Evolutionary conservation across 2,113 vertebrate species (phyloP).

Genomic region (Centropus bengalensis): DNA sequence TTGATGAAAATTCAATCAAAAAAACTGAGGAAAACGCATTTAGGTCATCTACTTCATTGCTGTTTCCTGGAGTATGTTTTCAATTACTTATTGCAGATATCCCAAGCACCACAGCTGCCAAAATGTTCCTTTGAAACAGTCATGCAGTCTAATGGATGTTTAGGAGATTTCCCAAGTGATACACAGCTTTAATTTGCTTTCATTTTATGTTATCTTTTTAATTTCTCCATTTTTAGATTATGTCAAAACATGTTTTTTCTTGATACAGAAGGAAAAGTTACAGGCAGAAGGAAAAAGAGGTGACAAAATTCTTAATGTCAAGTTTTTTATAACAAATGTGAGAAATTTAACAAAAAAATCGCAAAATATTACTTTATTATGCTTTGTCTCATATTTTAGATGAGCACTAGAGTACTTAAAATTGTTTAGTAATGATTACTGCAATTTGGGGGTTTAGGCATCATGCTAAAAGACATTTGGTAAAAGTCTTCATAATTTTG

Average conservation of each 20-base stretch:
- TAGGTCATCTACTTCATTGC: neutral
- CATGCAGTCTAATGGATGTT: neutral
- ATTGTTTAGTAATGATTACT: neutral
- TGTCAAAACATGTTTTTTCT: neutral
- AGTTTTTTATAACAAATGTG: neutral
- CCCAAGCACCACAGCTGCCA: neutral
- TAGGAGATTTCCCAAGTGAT: neutral
- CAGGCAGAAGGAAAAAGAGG: neutral
- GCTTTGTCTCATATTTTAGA: neutral
- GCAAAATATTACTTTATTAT: neutral
- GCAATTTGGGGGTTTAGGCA: neutral
- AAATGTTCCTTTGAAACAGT: neutral
- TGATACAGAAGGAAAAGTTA: neutral
- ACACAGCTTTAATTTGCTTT: neutral
- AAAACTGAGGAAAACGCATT: neutral
- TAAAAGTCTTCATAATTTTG: neutral
- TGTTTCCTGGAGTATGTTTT: conserved; percentile 1
- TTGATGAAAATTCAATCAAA: conserved; percentile 9
- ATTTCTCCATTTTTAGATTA: neutral
- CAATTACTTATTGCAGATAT: neutral
- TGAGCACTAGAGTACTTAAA: neutral
- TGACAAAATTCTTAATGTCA: neutral
- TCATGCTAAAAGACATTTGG: neutral
- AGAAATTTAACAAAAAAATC: neutral
- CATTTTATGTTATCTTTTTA: neutral